These are phyloP conservation scores for Anarhynchus alexandrinus DNA, from an alignment of 2,113 vertebrate species.

Conservation along the genomic window DNA sequence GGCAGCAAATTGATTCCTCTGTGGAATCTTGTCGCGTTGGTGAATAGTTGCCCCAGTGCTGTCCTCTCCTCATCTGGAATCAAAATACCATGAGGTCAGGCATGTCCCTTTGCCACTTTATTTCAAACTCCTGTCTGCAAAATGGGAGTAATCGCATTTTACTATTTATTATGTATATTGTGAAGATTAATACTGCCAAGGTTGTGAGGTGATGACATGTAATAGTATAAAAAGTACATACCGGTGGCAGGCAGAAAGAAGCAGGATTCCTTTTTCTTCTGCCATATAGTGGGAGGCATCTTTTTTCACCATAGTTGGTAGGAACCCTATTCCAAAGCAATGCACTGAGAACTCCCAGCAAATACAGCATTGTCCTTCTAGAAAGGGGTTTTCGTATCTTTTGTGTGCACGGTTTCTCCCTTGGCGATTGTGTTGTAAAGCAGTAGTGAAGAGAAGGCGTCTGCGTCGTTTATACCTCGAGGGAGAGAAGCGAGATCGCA, in stretches of 20 bases:
- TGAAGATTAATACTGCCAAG: not conserved
- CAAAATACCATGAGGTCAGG: not conserved
- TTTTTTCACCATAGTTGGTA: not conserved
- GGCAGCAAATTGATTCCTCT: not conserved
- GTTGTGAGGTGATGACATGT: not conserved
- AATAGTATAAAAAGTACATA: not conserved
- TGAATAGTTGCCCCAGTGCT: not conserved
- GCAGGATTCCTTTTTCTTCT: not conserved
- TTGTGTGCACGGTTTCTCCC: not conserved
- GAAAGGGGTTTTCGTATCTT: not conserved
- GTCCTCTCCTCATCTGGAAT: not conserved
- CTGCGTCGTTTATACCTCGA: not conserved
- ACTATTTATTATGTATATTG: not conserved
- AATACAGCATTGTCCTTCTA: fast-evolving
- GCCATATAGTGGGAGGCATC: not conserved
- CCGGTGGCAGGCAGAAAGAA: not conserved
- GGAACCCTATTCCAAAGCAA: not conserved
- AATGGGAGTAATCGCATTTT: not conserved
- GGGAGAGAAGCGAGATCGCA: not conserved
- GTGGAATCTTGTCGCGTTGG: fast-evolving
- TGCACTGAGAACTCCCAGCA: not conserved
- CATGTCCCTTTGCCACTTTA: not conserved
- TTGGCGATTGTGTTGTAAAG: not conserved
- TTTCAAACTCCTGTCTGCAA: not conserved
- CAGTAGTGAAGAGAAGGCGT: not conserved